Conservation (phyloP, 2,888 invertebrate genomes). For the Venusia cambrica region DNA sequence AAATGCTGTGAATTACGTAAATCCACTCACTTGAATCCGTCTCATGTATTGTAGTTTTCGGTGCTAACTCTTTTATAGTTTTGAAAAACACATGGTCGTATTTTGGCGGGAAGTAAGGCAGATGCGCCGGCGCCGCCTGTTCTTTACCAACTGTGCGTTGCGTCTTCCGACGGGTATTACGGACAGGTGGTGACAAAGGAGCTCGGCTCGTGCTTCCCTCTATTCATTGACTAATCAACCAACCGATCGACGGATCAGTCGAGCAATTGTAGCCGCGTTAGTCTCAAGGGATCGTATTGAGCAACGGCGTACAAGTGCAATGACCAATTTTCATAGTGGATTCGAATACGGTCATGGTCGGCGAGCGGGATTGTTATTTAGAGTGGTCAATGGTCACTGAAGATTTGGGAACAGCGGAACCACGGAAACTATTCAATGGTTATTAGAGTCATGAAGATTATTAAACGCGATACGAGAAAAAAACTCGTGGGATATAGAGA, state of each 20-base stretch:
- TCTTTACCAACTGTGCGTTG: slow-evolving; percentile 44
- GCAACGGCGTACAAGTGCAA: slow-evolving; percentile 27
- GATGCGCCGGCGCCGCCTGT: slow-evolving; percentile 64
- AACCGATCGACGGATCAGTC: slow-evolving; percentile 41
- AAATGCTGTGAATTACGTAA: no score
- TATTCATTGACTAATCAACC: slow-evolving; percentile 31
- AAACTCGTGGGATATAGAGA: neutral
- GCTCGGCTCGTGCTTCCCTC: slow-evolving; percentile 65
- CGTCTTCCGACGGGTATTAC: slow-evolving; percentile 75
- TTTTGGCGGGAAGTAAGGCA: slow-evolving; percentile 68
- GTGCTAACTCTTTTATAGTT: slow-evolving; percentile 4
- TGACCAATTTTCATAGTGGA: slow-evolving; percentile 32
- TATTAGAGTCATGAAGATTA: no score
- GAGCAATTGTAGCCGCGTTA: slow-evolving; percentile 22
- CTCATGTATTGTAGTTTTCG: no score
- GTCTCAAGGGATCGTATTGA: slow-evolving; percentile 25
- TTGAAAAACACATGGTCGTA: slow-evolving; percentile 36
- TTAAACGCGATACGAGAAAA: no score
- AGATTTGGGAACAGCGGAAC: slow-evolving; percentile 12
- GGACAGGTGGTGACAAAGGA: slow-evolving; percentile 76
- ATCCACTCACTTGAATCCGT: no score
- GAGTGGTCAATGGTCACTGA: slow-evolving; percentile 11
- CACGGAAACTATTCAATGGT: no score
- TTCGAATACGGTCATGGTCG: slow-evolving; percentile 30
- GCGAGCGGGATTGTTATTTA: slow-evolving; percentile 25